phyloP scores from a whole-genome alignment of 64 coral and sea anemone genomes.

The Montipora cactus region DNA sequence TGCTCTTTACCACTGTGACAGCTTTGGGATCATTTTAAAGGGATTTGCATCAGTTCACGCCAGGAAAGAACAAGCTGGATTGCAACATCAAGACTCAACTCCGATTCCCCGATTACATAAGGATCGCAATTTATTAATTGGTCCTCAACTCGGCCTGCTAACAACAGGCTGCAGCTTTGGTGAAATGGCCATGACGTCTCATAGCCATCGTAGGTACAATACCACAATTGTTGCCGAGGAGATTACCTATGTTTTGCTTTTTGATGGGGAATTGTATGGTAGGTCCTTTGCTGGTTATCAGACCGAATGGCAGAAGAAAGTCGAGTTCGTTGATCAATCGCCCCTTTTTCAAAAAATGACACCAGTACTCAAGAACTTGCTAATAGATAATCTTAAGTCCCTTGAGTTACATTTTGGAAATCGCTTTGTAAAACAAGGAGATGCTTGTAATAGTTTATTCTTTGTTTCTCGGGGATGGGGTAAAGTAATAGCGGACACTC shows the following conservation, averaged over 20 bases:
- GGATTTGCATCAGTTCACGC: conserved; percentile 82
- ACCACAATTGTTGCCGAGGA: conserved; percentile 79
- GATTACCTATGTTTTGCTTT: conserved; percentile 39
- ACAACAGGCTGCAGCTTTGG: conserved; percentile 78
- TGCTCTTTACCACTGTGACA: neutral
- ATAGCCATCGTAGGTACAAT: conserved; percentile 50
- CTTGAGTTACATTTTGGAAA: conserved; percentile 69
- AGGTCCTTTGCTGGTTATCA: conserved; percentile 59
- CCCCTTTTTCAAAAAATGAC: conserved; percentile 76
- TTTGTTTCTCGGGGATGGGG: conserved; percentile 71
- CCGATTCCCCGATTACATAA: conserved; percentile 32
- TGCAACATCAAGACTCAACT: conserved; percentile 3
- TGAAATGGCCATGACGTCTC: conserved; percentile 60
- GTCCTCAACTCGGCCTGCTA: conserved; percentile 54
- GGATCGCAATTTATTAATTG: conserved; percentile 65
- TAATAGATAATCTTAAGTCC: conserved; percentile 75
- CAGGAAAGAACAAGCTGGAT: conserved; percentile 65
- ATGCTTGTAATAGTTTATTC: conserved; percentile 57
- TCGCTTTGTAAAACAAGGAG: conserved; percentile 72
- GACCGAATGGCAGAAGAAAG: conserved; percentile 71
- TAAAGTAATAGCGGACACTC: conserved; percentile 63
- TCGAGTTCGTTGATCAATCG: conserved; percentile 68
- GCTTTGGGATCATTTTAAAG: conserved; percentile 87
- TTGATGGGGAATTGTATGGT: conserved; percentile 62
- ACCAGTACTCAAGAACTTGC: conserved; percentile 54